phyloP scores from a whole-genome alignment of 1,140 invertebrate species.

The Bursaphelenchus mucronatus region DNA sequence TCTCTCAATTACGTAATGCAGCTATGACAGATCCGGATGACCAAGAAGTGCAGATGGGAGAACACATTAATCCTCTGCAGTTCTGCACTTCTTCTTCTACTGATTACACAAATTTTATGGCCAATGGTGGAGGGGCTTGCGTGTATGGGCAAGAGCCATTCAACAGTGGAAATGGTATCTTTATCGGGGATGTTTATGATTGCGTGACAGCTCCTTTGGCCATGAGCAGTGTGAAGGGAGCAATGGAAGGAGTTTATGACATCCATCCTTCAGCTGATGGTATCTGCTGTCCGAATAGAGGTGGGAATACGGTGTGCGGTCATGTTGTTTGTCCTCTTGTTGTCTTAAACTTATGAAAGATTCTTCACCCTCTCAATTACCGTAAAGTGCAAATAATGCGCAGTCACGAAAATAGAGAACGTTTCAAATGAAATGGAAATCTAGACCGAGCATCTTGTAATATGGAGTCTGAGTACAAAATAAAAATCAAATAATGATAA shows the following conservation, averaged over 20 bases:
- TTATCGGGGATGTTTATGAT: constrained; percentile 56
- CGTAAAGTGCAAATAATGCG: too few species aligned
- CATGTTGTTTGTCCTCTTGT: too few species aligned
- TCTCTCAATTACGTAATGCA: constrained; percentile 56
- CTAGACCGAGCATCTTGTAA: too few species aligned
- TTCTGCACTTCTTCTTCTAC: constrained; percentile 50
- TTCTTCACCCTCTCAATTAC: too few species aligned
- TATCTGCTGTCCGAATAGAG: constrained; percentile 57
- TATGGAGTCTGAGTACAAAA: too few species aligned
- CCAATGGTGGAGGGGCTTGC: constrained; percentile 55
- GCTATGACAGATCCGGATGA: constrained; percentile 60
- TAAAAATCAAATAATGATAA: too few species aligned
- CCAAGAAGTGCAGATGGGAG: constrained; percentile 59
- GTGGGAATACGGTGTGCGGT: constrained; percentile 26
- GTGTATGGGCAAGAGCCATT: constrained; percentile 50
- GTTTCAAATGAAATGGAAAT: too few species aligned
- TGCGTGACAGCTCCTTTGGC: constrained; percentile 48
- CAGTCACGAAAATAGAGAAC: too few species aligned
- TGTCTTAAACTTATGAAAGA: too few species aligned
- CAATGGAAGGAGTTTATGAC: constrained; percentile 59
- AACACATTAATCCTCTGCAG: constrained; percentile 58
- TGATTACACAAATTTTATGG: constrained; percentile 55
- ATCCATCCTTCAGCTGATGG: constrained; percentile 53
- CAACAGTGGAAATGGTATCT: constrained; percentile 54
- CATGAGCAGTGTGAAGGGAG: constrained; percentile 56